A percentile compares a stretch with the other conserved stretches of the same genome.
These are phyloP conservation scores for Altica lythri DNA, from an alignment of 2,888 invertebrate species.

Conservation along the genomic window DNA sequence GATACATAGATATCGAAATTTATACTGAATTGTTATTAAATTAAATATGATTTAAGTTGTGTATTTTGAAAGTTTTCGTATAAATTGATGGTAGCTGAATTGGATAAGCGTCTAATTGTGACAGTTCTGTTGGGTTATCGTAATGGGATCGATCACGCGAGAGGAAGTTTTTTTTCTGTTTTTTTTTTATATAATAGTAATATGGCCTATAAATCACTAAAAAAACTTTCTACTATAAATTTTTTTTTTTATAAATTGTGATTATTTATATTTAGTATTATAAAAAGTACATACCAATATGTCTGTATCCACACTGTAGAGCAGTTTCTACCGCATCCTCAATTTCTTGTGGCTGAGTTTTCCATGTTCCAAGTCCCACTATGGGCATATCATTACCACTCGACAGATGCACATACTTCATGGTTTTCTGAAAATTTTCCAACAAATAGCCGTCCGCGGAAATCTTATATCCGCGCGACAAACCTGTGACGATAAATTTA, in stretches of 20 bases:
- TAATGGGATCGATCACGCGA: too few relatives aligned
- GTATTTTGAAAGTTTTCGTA: too few relatives aligned
- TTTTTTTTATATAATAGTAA: too few relatives aligned
- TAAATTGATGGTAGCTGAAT: too few relatives aligned
- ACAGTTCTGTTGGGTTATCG: too few relatives aligned
- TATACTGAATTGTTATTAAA: too few relatives aligned
- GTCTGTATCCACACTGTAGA: conserved; percentile 72
- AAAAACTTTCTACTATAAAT: neutral
- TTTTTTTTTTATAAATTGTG: too few relatives aligned
- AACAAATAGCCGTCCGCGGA: neutral
- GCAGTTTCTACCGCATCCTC: conserved; percentile 68
- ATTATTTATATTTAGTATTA: neutral
- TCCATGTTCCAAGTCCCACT: conserved; percentile 75
- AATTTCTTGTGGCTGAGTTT: conserved; percentile 69
- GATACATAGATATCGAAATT: too few relatives aligned
- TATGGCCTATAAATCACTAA: too few relatives aligned
- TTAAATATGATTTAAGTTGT: too few relatives aligned
- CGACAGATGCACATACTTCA: conserved; percentile 59
- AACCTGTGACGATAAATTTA: conserved; percentile 13
- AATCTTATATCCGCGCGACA: conserved; percentile 7
- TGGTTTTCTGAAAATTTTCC: conserved; percentile 32
- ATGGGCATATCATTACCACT: conserved; percentile 66
- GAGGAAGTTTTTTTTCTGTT: too few relatives aligned
- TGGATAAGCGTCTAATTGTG: too few relatives aligned
- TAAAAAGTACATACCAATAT: conserved; percentile 56